Conservation (phyloP, 2,113 vertebrate species). For the Stegastes partitus region DNA sequence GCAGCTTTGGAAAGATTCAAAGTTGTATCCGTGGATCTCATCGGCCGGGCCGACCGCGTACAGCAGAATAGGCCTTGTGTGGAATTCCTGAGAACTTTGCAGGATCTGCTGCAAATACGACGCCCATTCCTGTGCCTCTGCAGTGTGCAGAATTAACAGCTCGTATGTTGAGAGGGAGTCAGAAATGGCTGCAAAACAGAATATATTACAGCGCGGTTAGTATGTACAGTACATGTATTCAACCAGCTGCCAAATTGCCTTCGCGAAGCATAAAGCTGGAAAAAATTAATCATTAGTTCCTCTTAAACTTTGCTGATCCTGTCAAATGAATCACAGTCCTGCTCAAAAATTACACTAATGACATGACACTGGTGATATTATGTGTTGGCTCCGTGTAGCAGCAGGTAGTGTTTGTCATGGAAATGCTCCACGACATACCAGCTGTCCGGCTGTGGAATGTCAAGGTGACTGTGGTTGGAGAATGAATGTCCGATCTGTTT, state of each 20-base stretch:
- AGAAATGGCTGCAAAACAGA: conserved; percentile 54
- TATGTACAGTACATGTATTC: conserved; percentile 19
- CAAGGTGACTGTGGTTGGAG: conserved; percentile 75
- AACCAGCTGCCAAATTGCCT: not conserved
- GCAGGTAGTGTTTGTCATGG: conserved; percentile 51
- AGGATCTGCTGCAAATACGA: conserved; percentile 79
- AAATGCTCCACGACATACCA: conserved; percentile 62
- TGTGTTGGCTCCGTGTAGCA: conserved; percentile 38
- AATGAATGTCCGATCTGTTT: conserved; percentile 74
- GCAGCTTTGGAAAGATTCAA: conserved; percentile 62
- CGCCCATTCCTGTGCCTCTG: conserved; percentile 84
- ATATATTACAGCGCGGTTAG: not conserved
- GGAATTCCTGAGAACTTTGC: conserved; percentile 62
- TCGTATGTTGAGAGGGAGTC: conserved; percentile 43
- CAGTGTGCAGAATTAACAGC: conserved; percentile 80
- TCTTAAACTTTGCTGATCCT: not conserved
- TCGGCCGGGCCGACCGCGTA: conserved; percentile 41
- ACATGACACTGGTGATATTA: conserved; percentile 47
- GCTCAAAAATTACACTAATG: conserved; percentile 46
- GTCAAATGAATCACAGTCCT: conserved; percentile 33
- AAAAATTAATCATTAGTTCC: conserved; percentile 33
- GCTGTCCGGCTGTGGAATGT: conserved; percentile 59
- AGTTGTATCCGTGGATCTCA: conserved; percentile 61
- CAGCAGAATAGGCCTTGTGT: conserved; percentile 63
- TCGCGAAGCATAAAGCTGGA: not conserved